Percentiles rank a stretch among this genome's conserved stretches.
Conservation (phyloP, 2,888 invertebrate species). For the Campopleginae sp. region DNA sequence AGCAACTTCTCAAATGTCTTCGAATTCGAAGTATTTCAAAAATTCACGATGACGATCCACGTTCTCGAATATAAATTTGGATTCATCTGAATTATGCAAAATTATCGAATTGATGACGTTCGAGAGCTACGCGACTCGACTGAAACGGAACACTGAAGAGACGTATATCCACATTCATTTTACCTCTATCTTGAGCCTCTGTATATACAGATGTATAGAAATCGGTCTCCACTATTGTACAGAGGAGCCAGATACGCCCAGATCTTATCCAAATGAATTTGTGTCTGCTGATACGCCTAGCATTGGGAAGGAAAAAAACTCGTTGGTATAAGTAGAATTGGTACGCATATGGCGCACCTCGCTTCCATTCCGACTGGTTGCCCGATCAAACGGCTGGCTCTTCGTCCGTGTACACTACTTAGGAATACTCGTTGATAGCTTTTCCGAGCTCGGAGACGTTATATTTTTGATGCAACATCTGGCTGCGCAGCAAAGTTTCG, state of each 20-base stretch:
- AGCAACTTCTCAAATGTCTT: too few species aligned
- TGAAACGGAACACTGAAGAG: background rate
- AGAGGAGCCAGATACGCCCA: conserved; percentile 15
- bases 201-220: background rate
- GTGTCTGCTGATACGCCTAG: conserved; percentile 1
- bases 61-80: background rate
- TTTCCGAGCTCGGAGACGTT: background rate
- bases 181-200: background rate
- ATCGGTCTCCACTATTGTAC: conserved; percentile 4
- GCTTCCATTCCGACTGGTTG: background rate
- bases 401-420: background rate
- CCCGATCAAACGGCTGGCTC: background rate
- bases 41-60: background rate
- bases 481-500: background rate
- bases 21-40: background rate
- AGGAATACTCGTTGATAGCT: background rate
- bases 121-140: conserved; percentile 15
- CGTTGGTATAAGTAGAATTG: conserved; percentile 2
- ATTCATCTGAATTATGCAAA: conserved; percentile 21
- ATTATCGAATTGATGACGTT: conserved; percentile 22
- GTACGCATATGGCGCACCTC: conserved; percentile 5
- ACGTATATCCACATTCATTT: conserved; percentile 5
- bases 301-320: conserved; percentile 7
- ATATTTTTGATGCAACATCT: background rate
- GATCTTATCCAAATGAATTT: conserved; percentile 29